Evolutionary conservation across 2,797 vertebrate genomes (phyloP), one percentile per base, ranked within the genome.

Genomic region (Gastrophryne carolinensis): DNA sequence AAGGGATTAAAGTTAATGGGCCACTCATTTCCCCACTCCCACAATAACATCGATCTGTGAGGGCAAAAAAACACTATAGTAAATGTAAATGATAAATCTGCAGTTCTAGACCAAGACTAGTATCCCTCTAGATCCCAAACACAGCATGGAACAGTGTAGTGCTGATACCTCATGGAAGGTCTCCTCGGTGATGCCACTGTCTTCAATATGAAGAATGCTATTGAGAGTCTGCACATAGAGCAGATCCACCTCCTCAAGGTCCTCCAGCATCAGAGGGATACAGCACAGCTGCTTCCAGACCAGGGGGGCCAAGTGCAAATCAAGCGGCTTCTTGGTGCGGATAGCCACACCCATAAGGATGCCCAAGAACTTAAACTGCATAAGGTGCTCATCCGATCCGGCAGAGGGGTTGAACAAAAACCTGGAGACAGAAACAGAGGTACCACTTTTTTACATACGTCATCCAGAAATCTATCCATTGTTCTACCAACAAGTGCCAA

Each of bases 181-280:
- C 79, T 92, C 92, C 86, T 94, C 91, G 0, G 91, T 93, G 76
- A 94, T 94, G 83, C 91, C 92, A 74, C 92, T 91, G 90, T 94
- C 92, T 92, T 93, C 92, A 92, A 94, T 93, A 89, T 94, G 92
- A 92, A 93, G 91, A 91, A 94, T 94, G 89, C 92, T 93, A 85
- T 92, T 92, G 71, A 94, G 91, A 80, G 91, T 94, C 84, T 94
- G 92, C 85, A 94, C 92, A 1, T 91, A 94, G 75, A 94, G 91
- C 81, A 94, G 87, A 79, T 94, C 92, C 79, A 94, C 92, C 82
- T 94, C 92, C 81, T 94, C 92, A 66, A 94, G 82, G 84, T 94
- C 92, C 83, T 94, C 92, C 82, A 94, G 83, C 26, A 83, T 84
- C 41, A 94, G 91, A 1, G 92, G 92, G 83, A 93, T 88, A 79